These are phyloP conservation scores for Cryptus armator DNA, from an alignment of 2,888 invertebrate genomes.

Conservation along the genomic window DNA sequence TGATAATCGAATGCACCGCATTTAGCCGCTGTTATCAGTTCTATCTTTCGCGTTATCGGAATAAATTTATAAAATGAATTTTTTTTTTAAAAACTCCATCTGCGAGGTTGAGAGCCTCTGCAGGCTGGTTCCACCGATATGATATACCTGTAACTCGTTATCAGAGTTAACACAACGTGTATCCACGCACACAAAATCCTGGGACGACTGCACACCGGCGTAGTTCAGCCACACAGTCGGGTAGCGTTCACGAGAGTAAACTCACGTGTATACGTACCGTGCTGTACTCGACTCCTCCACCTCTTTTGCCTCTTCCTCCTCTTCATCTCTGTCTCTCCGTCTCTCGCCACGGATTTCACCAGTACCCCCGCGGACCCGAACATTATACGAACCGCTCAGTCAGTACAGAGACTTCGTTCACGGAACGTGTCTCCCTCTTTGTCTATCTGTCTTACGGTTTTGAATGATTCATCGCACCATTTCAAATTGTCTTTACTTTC, in stretches of 20 bases:
- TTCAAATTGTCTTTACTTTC: conserved; percentile 14
- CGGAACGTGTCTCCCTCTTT: conserved; percentile 70
- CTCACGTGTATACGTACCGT: conserved; percentile 57
- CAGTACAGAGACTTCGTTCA: conserved; percentile 76
- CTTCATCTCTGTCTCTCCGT: conserved; percentile 61
- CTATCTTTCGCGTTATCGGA: too few species aligned
- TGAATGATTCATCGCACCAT: background rate
- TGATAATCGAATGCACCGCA: too few species aligned
- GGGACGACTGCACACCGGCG: conserved; percentile 20
- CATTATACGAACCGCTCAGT: conserved; percentile 76
- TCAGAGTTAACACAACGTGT: conserved; percentile 74
- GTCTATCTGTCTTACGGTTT: conserved; percentile 5
- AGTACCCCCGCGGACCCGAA: conserved; percentile 67
- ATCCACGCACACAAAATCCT: conserved; percentile 64
- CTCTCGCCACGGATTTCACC: conserved; percentile 66
- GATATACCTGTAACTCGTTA: conserved; percentile 77
- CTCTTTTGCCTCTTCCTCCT: conserved; percentile 63
- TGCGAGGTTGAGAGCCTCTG: conserved; percentile 57
- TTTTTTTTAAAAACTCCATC: background rate
- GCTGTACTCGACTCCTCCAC: conserved; percentile 59
- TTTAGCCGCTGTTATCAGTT: too few species aligned
- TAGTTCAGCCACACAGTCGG: background rate
- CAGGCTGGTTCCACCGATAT: conserved; percentile 49
- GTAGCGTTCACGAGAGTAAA: conserved; percentile 57
- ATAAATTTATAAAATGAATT: background rate